Evolutionary conservation across 2,113 vertebrate species (phyloP), one percentile per base, ranked within the genome.

Genomic region (Delphinus delphis): DNA sequence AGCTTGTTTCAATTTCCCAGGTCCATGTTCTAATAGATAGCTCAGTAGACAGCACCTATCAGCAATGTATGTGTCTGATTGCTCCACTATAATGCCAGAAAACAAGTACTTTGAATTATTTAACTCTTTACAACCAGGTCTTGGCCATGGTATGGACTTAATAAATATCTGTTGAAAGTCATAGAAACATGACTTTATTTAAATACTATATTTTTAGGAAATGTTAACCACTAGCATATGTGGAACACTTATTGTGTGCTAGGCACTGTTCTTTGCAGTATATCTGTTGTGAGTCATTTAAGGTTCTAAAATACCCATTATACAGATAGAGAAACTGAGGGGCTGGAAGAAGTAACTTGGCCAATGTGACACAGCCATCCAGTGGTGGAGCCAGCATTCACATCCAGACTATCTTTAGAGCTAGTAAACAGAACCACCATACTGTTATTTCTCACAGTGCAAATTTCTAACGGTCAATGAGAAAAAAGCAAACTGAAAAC

Each of bases 401-500:
- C 41, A 67, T 41, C 14, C 4, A 81, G 8, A 15, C 20, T 68
- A 82, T 11, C 47, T 60, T 13, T 36, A 63, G 63, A 70, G 20
- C 3, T 23, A 73, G 21, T 55, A 36, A 85, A 8, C 15, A 33
- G 20, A 62, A 44, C 28, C 36, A n/a, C 8, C 17, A 10, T 14
- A 6, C 12, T 80, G 3, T 33, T 33, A 0, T 7, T 3, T 26
- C 23, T 60, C 13, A 53, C 12, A 21, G 5, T n/a, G 1, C n/a
- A 20, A 36, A 62, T 71, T 90, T 58, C 55, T 65, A 83, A 50
- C 36, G 23, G 23, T 6, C 81, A 74, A 28, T 86, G 38, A 44
- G 90, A 91, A 53, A 53, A 82, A 50, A 8, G 17, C 10, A 86
- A 60, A 50, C 25, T 58, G 53, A 47, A 96, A 96, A 89, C 33